A percentile compares a stretch with the other conserved stretches of the same genome.
These are phyloP conservation scores for Phaethornis superciliosus DNA, from an alignment of 2,113 vertebrate species.

Conservation along the genomic window DNA sequence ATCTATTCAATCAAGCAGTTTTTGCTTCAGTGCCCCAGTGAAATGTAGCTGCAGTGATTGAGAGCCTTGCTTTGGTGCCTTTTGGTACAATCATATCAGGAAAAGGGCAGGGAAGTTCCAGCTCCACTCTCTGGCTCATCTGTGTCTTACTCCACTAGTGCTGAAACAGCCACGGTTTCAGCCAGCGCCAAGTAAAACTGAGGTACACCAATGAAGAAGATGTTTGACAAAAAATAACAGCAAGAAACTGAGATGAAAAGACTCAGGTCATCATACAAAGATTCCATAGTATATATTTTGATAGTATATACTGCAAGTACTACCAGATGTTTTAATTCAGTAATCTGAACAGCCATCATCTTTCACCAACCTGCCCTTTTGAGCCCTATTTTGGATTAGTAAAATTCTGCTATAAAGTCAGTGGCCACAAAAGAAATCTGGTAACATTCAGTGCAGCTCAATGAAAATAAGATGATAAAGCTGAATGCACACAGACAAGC, in stretches of 20 bases:
- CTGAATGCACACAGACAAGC: not conserved
- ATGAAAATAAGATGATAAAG: not conserved
- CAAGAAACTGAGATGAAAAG: not conserved
- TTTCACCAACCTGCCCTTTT: not conserved
- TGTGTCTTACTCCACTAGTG: accelerated
- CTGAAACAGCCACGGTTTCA: not conserved
- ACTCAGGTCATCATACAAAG: not conserved
- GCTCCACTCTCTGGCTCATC: not conserved
- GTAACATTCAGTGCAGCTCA: not conserved
- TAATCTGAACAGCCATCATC: not conserved
- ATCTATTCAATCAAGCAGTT: not conserved
- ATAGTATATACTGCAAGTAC: not conserved
- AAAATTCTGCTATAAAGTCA: not conserved
- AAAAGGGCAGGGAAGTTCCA: not conserved
- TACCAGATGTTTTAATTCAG: not conserved
- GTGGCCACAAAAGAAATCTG: not conserved
- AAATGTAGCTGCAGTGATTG: not conserved
- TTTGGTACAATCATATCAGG: not conserved
- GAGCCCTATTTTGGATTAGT: not conserved
- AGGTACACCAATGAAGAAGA: not conserved
- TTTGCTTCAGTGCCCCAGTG: not conserved
- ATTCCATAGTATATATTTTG: no score
- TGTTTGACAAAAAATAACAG: not conserved
- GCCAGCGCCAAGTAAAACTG: not conserved
- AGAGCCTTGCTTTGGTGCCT: not conserved